A percentile compares a stretch with the other conserved stretches of the same genome.
phyloP scores from a whole-genome alignment of 2,113 vertebrate genomes.

The Sialia sialis region DNA sequence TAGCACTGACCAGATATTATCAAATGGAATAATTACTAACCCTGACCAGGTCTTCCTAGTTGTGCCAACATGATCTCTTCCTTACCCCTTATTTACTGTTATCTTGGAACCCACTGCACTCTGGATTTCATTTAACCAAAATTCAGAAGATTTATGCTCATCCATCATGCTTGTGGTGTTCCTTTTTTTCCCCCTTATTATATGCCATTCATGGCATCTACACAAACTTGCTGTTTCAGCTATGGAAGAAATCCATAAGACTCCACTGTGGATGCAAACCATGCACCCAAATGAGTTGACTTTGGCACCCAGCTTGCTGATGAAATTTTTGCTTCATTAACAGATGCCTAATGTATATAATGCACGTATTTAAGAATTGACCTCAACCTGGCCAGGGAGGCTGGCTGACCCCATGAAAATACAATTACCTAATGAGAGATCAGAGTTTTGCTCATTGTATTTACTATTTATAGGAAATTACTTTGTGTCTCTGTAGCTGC shows the following conservation, averaged over 20 bases:
- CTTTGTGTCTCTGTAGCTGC: conserved; percentile 23
- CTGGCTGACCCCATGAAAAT: conserved; percentile 58
- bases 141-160: neutral
- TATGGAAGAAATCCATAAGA: conserved; percentile 17
- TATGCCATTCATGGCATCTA: neutral
- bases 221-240: conserved; percentile 10
- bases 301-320: conserved; percentile 52
- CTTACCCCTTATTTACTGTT: neutral
- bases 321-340: conserved; percentile 65
- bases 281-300: conserved; percentile 49
- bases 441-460: conserved; percentile 63
- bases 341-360: conserved; percentile 43
- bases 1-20: neutral
- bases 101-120: neutral
- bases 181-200: neutral
- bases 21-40: neutral
- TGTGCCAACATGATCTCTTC: neutral
- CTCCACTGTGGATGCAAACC: conserved; percentile 28
- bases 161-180: neutral
- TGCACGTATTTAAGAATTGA: conserved; percentile 56
- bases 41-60: neutral
- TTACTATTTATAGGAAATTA: conserved; percentile 64
- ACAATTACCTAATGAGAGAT: conserved; percentile 56
- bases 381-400: conserved; percentile 34
- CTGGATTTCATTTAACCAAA: neutral